Base-by-base conservation (phyloP, 2,888 invertebrate species). In the Nymphalis c-album region DNA sequence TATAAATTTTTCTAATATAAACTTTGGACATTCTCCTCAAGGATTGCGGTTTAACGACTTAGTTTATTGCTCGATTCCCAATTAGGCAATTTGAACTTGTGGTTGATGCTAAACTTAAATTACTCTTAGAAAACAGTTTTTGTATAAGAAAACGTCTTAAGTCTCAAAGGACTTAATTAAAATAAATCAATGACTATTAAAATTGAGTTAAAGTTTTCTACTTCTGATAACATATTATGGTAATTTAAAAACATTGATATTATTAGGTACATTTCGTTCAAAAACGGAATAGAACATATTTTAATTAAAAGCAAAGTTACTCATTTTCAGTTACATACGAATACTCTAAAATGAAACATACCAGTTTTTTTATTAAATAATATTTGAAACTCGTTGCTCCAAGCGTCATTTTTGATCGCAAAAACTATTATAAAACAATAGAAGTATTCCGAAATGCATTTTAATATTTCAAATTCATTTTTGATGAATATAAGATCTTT, bases 21-120 rank as follows among this genome's bases (percentile, higher is more conserved):
- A 70, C 64, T 68, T 70, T 70, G 48, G 55, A 57, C 70, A 60
- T 65, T 65, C 51, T 67, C 63, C 53, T 69, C 60, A 67, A 62
- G 64, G 69, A 71, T 57, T 69, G 67, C 58, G 71, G 71, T 67
- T 67, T 71, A 69, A 71, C 69, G 71, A 70, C 64, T 68, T 65
- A 69, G 71, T 71, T 71, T 69, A 69, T 71, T 67, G 51, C 69
- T 64, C 58, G 71, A 67, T 71, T 71, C 71, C 69, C 69, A 71
- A 71, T 67, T 71, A 69, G 71, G 69, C 69, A 69, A 71, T 71
- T 71, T 64, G 69, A 71, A 71, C 69, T 67, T 67, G 71, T 53
- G 71, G 71, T 63, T 64, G 67, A 71, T 63, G 64, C 69, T 71
- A 69, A 71, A 71, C 67, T 71, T 71, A 71, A 70, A 71, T 71